phyloP scores from a whole-genome alignment of 2,113 vertebrate species.

The Benitochromis conjunctus region DNA sequence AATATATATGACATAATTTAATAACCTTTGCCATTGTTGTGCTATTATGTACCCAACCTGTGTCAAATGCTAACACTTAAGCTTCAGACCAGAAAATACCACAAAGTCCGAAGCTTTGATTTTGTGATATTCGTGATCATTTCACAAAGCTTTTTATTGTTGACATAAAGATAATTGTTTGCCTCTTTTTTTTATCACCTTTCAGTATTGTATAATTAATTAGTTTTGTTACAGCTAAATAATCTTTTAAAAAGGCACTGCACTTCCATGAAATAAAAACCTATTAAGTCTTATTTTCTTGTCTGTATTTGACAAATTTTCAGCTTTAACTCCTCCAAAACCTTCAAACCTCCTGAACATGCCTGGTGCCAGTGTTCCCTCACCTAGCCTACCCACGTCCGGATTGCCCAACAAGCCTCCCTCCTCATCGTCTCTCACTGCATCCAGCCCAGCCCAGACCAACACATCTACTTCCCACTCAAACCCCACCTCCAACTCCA shows the following conservation, averaged over 20 bases:
- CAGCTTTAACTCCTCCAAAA: constrained; percentile 99
- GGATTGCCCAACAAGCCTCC: constrained; percentile 97
- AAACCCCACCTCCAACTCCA: constrained; percentile 70
- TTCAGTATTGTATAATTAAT: background rate
- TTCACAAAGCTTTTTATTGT: background rate
- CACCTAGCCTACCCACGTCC: constrained; percentile 95
- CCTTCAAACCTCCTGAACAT: constrained; percentile 95
- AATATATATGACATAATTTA: background rate
- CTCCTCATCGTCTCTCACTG: constrained; percentile 84
- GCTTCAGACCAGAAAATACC: background rate
- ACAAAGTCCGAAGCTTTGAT: background rate
- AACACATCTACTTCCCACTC: constrained; percentile 79
- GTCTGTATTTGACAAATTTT: constrained; percentile 55
- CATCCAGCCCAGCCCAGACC: constrained; percentile 86
- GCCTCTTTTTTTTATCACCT: background rate
- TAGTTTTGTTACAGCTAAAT: background rate
- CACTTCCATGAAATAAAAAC: background rate
- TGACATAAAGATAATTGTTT: background rate
- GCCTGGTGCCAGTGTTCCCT: constrained; percentile 97
- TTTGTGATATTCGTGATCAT: background rate
- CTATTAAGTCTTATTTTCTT: background rate
- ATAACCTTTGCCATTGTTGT: background rate
- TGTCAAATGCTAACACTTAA: background rate
- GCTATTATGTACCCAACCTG: background rate
- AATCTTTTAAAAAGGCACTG: background rate